Evolutionary conservation across 2,113 vertebrate species (phyloP).

Genomic region (Malurus elegans): DNA sequence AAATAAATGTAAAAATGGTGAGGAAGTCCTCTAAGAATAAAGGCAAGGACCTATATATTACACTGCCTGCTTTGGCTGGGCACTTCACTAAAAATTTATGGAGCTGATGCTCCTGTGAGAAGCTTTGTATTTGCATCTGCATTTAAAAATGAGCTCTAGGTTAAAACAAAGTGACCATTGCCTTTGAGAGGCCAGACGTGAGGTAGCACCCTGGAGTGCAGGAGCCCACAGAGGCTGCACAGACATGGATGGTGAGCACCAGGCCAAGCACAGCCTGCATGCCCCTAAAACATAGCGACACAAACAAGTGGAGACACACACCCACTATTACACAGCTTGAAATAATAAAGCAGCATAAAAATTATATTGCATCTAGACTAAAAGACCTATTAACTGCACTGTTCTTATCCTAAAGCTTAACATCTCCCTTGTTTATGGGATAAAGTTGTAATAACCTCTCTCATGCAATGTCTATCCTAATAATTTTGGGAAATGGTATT

Average conservation of each 20-base stretch:
- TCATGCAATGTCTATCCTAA: background rate
- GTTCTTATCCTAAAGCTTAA: background rate
- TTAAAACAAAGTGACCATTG: background rate
- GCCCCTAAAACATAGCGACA: background rate
- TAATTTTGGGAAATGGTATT: background rate
- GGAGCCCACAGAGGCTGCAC: fast-evolving
- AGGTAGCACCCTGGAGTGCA: background rate
- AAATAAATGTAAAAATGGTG: background rate
- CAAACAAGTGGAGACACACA: background rate
- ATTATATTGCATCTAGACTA: background rate
- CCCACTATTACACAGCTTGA: background rate
- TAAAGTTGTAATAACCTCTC: background rate
- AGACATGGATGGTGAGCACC: background rate
- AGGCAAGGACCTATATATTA: conserved; percentile 25
- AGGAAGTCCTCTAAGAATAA: background rate
- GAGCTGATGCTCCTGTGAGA: background rate
- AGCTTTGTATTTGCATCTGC: background rate
- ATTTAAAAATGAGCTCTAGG: background rate
- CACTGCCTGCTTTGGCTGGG: conserved; percentile 36
- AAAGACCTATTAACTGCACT: background rate
- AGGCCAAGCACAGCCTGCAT: background rate
- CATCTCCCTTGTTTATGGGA: background rate
- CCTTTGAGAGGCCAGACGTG: background rate
- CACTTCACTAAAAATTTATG: conserved; percentile 22
- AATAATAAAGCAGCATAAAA: background rate